Conservation (phyloP, 92 coral and sea anemone species). For the Porites lobata region DNA sequence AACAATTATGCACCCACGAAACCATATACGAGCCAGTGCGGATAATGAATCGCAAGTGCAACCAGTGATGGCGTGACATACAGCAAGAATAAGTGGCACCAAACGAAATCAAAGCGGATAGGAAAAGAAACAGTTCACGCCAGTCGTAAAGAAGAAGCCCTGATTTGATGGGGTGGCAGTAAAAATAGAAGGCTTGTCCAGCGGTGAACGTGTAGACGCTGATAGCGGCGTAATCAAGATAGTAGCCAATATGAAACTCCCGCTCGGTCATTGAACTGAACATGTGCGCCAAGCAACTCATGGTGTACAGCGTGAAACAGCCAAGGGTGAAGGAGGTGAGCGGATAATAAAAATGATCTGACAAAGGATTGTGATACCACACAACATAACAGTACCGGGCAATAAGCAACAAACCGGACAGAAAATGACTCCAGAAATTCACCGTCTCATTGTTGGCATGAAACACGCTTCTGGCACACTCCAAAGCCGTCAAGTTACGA, state of each 20-base stretch:
- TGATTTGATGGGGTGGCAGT: constrained; percentile 72
- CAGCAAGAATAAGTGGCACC: constrained; percentile 78
- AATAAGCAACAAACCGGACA: constrained; percentile 61
- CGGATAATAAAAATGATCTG: constrained; percentile 77
- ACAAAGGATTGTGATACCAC: constrained; percentile 52
- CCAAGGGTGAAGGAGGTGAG: constrained; percentile 77
- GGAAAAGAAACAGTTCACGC: constrained; percentile 64
- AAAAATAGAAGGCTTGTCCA: constrained; percentile 78
- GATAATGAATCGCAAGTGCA: constrained; percentile 56
- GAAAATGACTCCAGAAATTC: constrained; percentile 85
- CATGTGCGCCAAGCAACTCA: constrained; percentile 84
- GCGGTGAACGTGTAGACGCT: constrained; percentile 82
- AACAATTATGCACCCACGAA: constrained; percentile 69
- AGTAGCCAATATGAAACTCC: constrained; percentile 80
- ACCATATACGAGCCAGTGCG: constrained; percentile 73
- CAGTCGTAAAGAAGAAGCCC: constrained; percentile 69
- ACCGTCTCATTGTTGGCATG: constrained; percentile 72
- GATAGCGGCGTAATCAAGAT: constrained; percentile 85
- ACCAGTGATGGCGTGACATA: constrained; percentile 82
- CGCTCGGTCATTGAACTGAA: constrained; percentile 86
- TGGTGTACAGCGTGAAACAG: constrained; percentile 68
- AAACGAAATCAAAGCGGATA: constrained; percentile 73
- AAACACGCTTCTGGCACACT: constrained; percentile 69
- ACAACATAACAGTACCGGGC: constrained; percentile 61
- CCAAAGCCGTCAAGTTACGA: constrained; percentile 70